Percentiles rank a stretch among this genome's conserved stretches.
Evolutionary conservation across 2,113 vertebrate genomes (phyloP).

Genomic region (Vidua macroura): DNA sequence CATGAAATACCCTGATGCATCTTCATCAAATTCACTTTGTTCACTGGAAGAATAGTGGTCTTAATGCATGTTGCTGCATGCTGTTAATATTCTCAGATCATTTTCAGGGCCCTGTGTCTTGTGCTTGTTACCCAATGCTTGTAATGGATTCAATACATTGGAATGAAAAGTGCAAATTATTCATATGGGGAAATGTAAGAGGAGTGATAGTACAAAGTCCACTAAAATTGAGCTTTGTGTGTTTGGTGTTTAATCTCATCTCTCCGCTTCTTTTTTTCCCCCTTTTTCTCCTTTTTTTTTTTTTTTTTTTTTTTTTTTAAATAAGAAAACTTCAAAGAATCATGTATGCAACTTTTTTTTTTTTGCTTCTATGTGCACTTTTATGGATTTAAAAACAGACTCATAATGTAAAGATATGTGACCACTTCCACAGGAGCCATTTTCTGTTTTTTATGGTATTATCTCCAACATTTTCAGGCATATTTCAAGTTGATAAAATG

Average conservation of each 20-base stretch:
- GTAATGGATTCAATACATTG: neutral
- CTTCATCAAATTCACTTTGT: neutral
- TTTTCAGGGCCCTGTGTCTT: neutral
- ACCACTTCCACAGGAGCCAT: neutral
- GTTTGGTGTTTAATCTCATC: neutral
- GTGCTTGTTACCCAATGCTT: neutral
- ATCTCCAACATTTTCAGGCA: neutral
- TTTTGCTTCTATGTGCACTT: neutral
- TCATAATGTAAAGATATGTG: neutral
- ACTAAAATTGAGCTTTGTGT: neutral
- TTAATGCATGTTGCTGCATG: neutral
- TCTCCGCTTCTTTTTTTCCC: neutral
- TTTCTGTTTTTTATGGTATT: neutral
- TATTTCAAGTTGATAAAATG: neutral
- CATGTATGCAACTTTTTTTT: neutral
- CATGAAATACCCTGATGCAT: neutral
- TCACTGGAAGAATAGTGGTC: neutral
- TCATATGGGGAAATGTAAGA: neutral
- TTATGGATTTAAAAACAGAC: neutral
- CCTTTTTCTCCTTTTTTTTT: neutral
- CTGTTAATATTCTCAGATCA: neutral
- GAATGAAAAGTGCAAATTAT: neutral
- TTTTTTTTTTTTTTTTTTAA: neutral
- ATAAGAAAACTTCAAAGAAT: neutral
- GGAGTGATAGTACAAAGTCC: neutral